phyloP scores from a whole-genome alignment of 2,113 vertebrate species.

The Entelurus aequoreus region DNA sequence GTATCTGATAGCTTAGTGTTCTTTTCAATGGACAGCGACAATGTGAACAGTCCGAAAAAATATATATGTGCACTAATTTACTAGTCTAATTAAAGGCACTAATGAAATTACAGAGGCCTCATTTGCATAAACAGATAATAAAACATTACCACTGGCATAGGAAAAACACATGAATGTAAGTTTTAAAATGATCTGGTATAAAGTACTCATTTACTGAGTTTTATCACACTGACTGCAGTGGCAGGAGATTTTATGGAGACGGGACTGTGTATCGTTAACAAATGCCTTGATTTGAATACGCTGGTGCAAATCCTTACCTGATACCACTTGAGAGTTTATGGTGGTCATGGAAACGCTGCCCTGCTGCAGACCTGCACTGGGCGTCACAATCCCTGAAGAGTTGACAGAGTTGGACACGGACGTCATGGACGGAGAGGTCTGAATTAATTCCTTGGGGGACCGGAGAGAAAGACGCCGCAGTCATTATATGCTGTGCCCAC shows the following conservation, averaged over 20 bases:
- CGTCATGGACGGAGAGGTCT: slow-evolving; percentile 86
- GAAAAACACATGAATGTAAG: neutral
- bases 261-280: neutral
- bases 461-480: slow-evolving; percentile 50
- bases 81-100: too few relatives aligned
- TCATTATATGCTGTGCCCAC: slow-evolving; percentile 7
- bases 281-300: neutral
- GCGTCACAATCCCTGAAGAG: slow-evolving; percentile 86
- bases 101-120: too few relatives aligned
- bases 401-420: slow-evolving; percentile 83
- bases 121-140: neutral
- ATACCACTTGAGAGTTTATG: slow-evolving; percentile 85
- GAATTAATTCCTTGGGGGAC: slow-evolving; percentile 85
- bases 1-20: too few relatives aligned
- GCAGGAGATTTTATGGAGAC: neutral
- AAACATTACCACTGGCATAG: neutral
- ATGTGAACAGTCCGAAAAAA: too few relatives aligned
- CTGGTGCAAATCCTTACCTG: slow-evolving; percentile 72
- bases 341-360: slow-evolving; percentile 87
- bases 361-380: slow-evolving; percentile 82
- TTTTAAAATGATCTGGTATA: neutral
- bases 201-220: neutral
- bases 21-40: too few relatives aligned
- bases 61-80: too few relatives aligned
- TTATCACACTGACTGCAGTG: neutral